Evolutionary conservation across 2,888 invertebrate species (phyloP), one percentile per base, ranked within the genome.

Genomic region (Iselma pallidipennis): DNA sequence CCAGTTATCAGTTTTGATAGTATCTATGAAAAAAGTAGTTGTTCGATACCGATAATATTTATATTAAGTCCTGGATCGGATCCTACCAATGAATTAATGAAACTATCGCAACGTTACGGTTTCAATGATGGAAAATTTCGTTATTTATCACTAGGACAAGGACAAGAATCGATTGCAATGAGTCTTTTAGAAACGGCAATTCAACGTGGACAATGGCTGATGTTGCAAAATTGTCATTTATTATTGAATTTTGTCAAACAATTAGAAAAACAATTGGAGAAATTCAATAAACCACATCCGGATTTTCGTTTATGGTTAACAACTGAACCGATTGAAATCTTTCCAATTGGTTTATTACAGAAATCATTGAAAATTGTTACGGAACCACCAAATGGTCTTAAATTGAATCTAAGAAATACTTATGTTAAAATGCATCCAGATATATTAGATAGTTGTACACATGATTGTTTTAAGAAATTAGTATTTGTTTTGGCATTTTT

Each of bases 51-150:
- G 0, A 91, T 97, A 2, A 91, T 96, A 69, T 97, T 98, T 77
- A 92, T 97, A 66, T 83, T 97, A 50, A 96, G 96, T 68, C 95
- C 96, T 10, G 97, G 97, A 0, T 95, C 96, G 0, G 96, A 98
- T 82, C 96, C 97, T 0, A 91, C 96, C 0, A 90, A 90, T 61
- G 94, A 94, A 74, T 81, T 94, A 55, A 90, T 92, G 86, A 92
- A 92, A 80, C 78, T 94, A 14, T 91, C 92, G 5, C 88, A 91
- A 67, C 82, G 88, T 70, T 72, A 87, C 67, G 88, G 89, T 48
- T 88, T 87, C 64, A 90, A 91, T 29, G 87, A 89, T 49, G 88
- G 88, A 48, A 93, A 91, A 78, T 94, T 97, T 78, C 90, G 91
- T 74, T 92, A 93, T 77, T 86, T 97, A 19, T 96, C 96, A 0